Conservation (phyloP, 2,797 vertebrate genomes). For the Hephaestus fuliginosus region DNA sequence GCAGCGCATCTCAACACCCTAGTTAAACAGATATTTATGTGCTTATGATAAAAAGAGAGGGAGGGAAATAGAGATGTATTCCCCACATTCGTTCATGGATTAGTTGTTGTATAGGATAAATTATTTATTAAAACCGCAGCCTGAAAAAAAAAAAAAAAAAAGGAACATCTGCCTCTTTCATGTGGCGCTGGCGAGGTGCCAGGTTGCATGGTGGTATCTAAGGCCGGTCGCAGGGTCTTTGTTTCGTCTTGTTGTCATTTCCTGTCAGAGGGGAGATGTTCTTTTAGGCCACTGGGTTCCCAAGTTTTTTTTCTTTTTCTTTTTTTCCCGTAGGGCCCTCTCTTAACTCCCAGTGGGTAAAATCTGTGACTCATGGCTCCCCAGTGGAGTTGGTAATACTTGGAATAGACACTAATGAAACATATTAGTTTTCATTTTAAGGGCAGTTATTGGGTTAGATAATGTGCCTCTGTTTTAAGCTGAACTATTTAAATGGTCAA, state of each 20-base stretch:
- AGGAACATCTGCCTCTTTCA: constrained; percentile 83
- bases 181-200: constrained; percentile 78
- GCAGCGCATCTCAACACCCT: constrained; percentile 62
- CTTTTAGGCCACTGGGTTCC: constrained; percentile 59
- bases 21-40: constrained; percentile 77
- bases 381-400: constrained; percentile 36
- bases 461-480: constrained; percentile 11
- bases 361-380: constrained; percentile 58
- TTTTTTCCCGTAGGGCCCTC: constrained; percentile 3
- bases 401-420: constrained; percentile 45
- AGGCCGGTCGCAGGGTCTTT: constrained; percentile 65
- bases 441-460: constrained; percentile 23
- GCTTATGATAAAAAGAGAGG: constrained; percentile 69
- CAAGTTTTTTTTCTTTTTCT: constrained; percentile 18
- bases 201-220: constrained; percentile 68
- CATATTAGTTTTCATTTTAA: constrained; percentile 35
- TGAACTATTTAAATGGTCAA: constrained; percentile 45
- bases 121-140: constrained; percentile 78
- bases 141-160: constrained; percentile 52
- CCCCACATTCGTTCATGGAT: constrained; percentile 70
- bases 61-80: constrained; percentile 68
- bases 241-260: constrained; percentile 67
- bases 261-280: constrained; percentile 61
- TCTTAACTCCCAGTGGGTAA: constrained; percentile 55
- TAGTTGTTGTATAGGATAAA: constrained; percentile 75